Conservation (phyloP, 2,113 vertebrate species). For the Rhinolophus ferrumequinum region DNA sequence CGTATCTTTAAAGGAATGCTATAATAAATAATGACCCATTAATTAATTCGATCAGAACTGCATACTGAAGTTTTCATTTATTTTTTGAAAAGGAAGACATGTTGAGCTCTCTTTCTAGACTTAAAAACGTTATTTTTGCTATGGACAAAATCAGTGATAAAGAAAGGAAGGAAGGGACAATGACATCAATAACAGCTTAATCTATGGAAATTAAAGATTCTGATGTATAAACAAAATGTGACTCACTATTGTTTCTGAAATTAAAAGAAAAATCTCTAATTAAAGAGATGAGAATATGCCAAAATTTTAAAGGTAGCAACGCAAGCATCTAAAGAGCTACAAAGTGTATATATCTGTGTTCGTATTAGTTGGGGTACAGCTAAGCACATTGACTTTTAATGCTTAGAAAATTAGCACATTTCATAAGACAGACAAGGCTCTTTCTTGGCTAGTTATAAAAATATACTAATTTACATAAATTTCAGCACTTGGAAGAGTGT, state of each 20-base stretch:
- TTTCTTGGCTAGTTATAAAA: constrained; percentile 17
- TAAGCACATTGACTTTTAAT: neutral
- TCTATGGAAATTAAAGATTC: constrained; percentile 38
- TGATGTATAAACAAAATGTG: constrained; percentile 8
- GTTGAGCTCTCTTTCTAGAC: constrained; percentile 27
- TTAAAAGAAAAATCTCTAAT: constrained; percentile 46
- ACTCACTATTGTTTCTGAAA: constrained; percentile 16
- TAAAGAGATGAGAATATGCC: neutral
- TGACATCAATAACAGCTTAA: constrained; percentile 6
- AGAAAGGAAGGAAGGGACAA: neutral
- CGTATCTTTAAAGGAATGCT: constrained; percentile 16
- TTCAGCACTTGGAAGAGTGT: neutral
- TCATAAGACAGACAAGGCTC: neutral
- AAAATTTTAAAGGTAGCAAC: constrained; percentile 12
- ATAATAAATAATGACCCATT: neutral
- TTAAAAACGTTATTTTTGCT: neutral
- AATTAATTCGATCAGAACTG: constrained; percentile 1
- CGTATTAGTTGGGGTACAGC: neutral
- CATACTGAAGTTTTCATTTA: neutral
- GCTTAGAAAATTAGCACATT: neutral
- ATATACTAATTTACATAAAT: neutral
- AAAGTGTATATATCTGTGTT: neutral
- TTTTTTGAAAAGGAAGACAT: constrained; percentile 20
- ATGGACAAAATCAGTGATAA: neutral
- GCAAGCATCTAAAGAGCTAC: neutral